Conservation (phyloP, 2,113 vertebrate species). For the Plotosus lineatus region DNA sequence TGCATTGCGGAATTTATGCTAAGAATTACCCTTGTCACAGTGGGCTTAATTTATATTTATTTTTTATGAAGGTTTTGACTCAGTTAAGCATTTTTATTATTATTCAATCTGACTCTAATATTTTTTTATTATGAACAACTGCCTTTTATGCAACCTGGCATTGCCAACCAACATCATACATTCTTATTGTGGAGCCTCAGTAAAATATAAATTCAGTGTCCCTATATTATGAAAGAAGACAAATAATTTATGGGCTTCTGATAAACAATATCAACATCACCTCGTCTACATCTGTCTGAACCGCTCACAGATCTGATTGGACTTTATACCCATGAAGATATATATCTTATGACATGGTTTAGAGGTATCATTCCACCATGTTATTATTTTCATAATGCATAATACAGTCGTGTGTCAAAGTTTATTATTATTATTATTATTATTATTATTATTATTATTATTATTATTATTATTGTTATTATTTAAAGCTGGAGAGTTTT, state of each 20-base stretch:
- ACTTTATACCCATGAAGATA: neutral
- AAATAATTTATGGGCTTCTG: neutral
- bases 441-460: too few relatives aligned
- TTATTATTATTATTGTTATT: too few relatives aligned
- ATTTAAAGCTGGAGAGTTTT: too few relatives aligned
- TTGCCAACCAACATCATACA: neutral
- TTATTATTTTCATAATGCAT: neutral
- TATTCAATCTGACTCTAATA: neutral
- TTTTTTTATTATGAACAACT: neutral
- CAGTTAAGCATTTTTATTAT: neutral
- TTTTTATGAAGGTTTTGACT: neutral
- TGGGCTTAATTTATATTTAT: neutral
- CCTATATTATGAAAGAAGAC: constrained; percentile 12
- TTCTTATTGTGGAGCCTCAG: neutral
- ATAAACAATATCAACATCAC: neutral
- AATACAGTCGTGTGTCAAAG: too few relatives aligned
- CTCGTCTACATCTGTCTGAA: neutral
- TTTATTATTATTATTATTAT: too few relatives aligned
- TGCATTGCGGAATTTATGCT: neutral
- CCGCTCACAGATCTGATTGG: neutral
- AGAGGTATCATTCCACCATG: neutral
- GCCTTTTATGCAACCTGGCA: neutral
- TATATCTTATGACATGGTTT: constrained; percentile 5
- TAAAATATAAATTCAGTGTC: neutral
- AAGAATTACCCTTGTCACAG: neutral